Evolutionary conservation across 2,797 vertebrate species (phyloP), one percentile per base, ranked within the genome.

Genomic region (Sebastes hubbsi): DNA sequence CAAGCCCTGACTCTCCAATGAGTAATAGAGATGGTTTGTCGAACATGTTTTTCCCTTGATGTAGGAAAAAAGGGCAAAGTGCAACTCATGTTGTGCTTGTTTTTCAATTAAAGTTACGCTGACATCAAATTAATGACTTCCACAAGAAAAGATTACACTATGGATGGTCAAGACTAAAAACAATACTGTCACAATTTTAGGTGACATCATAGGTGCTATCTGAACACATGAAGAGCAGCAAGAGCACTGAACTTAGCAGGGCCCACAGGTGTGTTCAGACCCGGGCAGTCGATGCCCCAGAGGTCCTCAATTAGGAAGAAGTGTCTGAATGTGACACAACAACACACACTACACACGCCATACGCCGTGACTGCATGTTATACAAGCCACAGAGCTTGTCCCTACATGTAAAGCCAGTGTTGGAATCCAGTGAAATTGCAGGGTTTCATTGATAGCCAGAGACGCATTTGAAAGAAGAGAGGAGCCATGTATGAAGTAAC

Each of bases 371-470:
- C 83, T 88, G 84, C 85, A 76, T 81, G 81, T 88, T 93, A 90
- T 76, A 88, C 91, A 92, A 89, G 88, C 68, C 81, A 14, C 34
- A 6, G 82, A 85, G 92, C 95, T 84, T 96, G 96, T 92, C 88
- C 75, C 84, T 93, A 92, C 96, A 95, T 55, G 95, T 88, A 75
- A 87, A 80, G 84, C 69, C 77, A 82, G 92, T 34, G 89, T 90
- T 90, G 94, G 95, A 96, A 96, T 96, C 94, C 91, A 81, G 89
- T 71, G 14, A 95, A 95, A 96, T 96, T 96, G 95, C 90, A 96
- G 95, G 95, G 92, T 95, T 95, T 94, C 91, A 92, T 89, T 91
- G 89, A 94, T 92, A 88, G 91, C 82, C 88, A 83, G 79, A 92
- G 76, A 91, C 77, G 46, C 60, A 83, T 88, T 72, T 68, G 62